Conservation (phyloP, 2,113 vertebrate genomes). For the Urocolius indicus region DNA sequence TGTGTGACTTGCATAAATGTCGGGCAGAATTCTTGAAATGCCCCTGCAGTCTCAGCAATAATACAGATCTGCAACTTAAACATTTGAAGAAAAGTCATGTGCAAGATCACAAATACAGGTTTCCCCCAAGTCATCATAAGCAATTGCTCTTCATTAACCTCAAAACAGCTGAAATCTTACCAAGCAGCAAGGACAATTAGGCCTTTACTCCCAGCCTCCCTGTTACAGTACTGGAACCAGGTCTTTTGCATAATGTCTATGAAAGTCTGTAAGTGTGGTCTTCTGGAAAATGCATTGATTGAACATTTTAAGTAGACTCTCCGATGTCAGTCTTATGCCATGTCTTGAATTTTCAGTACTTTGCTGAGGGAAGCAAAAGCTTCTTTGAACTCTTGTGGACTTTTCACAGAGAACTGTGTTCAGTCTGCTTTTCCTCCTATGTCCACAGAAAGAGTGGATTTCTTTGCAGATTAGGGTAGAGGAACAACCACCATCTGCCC, state of each 20-base stretch:
- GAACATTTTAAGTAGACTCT: not conserved
- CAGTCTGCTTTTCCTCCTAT: not conserved
- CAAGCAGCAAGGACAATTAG: not conserved
- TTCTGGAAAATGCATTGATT: not conserved
- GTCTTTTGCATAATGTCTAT: not conserved
- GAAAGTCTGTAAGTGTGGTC: not conserved
- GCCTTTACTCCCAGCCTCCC: accelerated
- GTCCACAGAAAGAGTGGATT: not conserved
- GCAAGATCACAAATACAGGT: not conserved
- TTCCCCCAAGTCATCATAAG: not conserved
- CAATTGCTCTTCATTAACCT: not conserved
- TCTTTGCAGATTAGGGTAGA: not conserved
- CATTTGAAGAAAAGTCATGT: not conserved
- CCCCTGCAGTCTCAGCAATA: not conserved
- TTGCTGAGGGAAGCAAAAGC: not conserved
- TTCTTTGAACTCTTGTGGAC: not conserved
- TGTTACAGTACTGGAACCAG: accelerated
- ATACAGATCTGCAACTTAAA: not conserved
- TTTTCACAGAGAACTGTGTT: not conserved
- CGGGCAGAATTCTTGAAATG: not conserved
- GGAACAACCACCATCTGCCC: not conserved
- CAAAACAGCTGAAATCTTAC: not conserved
- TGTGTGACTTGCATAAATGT: not conserved
- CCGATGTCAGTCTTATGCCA: not conserved
- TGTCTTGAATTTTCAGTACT: not conserved